phyloP scores from a whole-genome alignment of 1,140 invertebrate species.

The Eupeodes corollae region DNA sequence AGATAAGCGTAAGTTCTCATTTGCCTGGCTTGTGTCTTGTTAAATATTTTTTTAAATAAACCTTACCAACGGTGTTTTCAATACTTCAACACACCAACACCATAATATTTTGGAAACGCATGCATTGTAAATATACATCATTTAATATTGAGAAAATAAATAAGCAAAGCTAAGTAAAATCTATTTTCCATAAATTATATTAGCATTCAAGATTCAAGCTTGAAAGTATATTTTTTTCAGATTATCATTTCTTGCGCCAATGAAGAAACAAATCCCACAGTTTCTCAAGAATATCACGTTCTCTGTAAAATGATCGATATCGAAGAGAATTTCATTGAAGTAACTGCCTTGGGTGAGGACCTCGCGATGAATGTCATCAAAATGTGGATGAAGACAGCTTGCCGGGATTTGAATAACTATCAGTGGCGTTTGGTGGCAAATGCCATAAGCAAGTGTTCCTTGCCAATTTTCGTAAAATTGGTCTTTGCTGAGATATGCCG shows the following conservation, averaged over 20 bases:
- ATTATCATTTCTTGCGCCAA: constrained; percentile 83
- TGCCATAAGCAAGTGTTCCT: constrained; percentile 82
- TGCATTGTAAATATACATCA: no score
- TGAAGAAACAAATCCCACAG: constrained; percentile 73
- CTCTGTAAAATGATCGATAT: constrained; percentile 81
- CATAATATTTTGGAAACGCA: no score
- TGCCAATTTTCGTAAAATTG: constrained; percentile 95
- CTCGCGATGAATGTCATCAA: constrained; percentile 87
- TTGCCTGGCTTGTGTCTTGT: no score
- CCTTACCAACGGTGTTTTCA: no score
- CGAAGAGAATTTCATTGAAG: constrained; percentile 86
- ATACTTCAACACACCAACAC: no score
- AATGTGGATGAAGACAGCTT: constrained; percentile 88
- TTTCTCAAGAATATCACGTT: constrained; percentile 76
- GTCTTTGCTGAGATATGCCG: constrained; percentile 93
- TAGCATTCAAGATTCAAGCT: background rate
- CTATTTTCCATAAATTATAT: background rate
- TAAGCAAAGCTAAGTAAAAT: background rate
- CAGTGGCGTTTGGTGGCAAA: constrained; percentile 93
- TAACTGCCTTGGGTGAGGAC: constrained; percentile 81
- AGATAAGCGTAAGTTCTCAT: no score
- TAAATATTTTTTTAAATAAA: no score
- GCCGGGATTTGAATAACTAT: constrained; percentile 77
- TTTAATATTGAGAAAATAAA: no score
- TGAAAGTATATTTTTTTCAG: constrained; percentile 39